A percentile compares a stretch with the other conserved stretches of the same genome.
Evolutionary conservation across 2,113 vertebrate genomes (phyloP).

Genomic region (Perca flavescens): DNA sequence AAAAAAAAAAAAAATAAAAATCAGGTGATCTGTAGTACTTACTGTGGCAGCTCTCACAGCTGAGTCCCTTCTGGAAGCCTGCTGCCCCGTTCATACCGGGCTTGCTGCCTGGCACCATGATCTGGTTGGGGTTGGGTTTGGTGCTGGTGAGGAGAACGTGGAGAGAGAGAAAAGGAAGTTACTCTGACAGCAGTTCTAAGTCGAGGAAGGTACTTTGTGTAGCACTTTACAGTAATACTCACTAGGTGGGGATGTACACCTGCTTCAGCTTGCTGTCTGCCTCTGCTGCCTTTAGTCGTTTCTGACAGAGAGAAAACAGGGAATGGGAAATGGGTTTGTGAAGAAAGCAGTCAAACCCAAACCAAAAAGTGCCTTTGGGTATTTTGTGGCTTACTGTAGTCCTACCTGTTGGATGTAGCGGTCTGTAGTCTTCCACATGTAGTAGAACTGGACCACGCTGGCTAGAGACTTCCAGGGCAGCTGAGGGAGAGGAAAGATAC

Average conservation of each 20-base stretch:
- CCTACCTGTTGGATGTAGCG: constrained; percentile 94
- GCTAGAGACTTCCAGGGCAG: constrained; percentile 96
- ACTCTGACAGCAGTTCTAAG: not conserved
- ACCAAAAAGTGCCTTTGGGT: not conserved
- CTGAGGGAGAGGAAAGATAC: constrained; percentile 66
- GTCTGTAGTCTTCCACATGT: constrained; percentile 99
- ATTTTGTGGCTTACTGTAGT: rapidly evolving
- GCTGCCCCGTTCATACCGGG: constrained; percentile 93
- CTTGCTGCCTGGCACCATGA: constrained; percentile 91
- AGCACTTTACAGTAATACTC: constrained; percentile 74
- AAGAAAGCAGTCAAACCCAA: not conserved
- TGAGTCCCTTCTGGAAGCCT: constrained; percentile 92
- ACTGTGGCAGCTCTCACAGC: constrained; percentile 96
- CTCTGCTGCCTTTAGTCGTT: constrained; percentile 94
- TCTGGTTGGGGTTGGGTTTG: constrained; percentile 96
- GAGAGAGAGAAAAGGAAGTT: not conserved
- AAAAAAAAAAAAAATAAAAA: no score
- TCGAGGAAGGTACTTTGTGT: rapidly evolving
- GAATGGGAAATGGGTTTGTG: no score
- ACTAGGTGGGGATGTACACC: constrained; percentile 97
- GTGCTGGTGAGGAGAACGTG: constrained; percentile 79
- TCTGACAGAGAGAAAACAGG: constrained; percentile 75
- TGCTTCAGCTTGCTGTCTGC: constrained; percentile 95
- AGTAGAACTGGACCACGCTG: constrained; percentile 96
- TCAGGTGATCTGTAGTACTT: constrained; percentile 63